Evolutionary conservation across 2,113 vertebrate genomes (phyloP).

Genomic region (Lathamus discolor): DNA sequence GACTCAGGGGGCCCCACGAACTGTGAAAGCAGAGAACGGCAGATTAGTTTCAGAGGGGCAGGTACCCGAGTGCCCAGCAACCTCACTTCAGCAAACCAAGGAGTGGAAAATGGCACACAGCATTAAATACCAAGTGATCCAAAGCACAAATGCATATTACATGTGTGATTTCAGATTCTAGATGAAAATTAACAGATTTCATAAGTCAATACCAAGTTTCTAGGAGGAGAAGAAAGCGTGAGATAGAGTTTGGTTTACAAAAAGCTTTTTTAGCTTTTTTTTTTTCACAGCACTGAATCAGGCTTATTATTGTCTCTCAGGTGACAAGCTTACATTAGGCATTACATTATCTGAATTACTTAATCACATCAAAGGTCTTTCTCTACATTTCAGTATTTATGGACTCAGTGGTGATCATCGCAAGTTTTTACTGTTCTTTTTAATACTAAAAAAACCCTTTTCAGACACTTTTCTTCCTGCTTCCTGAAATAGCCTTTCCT

Average conservation of each 20-base stretch:
- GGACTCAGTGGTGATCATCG: neutral
- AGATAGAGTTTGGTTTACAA: neutral
- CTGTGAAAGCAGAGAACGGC: neutral
- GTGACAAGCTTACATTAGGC: neutral
- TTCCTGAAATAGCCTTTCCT: neutral
- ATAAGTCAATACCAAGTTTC: neutral
- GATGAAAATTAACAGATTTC: neutral
- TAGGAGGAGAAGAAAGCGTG: neutral
- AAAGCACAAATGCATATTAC: neutral
- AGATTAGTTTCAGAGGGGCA: constrained; percentile 39
- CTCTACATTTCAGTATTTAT: neutral
- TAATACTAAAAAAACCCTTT: neutral
- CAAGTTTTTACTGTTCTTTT: neutral
- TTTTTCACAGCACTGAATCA: neutral
- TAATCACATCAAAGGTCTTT: neutral
- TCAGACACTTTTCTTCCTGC: neutral
- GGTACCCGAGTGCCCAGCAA: neutral
- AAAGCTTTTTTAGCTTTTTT: neutral
- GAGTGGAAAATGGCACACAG: neutral
- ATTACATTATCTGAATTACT: neutral
- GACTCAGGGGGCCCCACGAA: neutral
- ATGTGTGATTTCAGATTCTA: neutral
- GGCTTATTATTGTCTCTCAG: neutral
- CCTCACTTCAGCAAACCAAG: neutral
- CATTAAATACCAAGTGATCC: neutral